Evolutionary conservation across 2,888 invertebrate species (phyloP).

Genomic region (Epistrophe grossulariae): DNA sequence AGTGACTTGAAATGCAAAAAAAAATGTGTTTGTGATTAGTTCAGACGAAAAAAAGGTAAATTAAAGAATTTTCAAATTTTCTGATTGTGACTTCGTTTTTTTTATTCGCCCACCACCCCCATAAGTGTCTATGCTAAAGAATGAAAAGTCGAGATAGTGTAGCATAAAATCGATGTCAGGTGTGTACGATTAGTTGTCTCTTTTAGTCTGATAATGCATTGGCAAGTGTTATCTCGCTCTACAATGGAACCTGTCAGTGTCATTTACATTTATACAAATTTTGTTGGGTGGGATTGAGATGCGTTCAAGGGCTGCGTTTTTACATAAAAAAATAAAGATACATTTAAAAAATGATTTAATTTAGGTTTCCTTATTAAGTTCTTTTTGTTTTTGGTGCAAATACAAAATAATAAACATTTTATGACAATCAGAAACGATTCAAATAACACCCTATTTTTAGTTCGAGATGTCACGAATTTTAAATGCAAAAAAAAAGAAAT

Average conservation of each 20-base stretch:
- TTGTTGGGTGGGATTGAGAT: conserved; percentile 25
- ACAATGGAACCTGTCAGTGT: conserved; percentile 58
- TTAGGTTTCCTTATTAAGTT: background rate
- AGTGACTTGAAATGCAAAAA: conserved; percentile 1
- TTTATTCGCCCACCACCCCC: conserved; percentile 35
- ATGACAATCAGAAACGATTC: background rate
- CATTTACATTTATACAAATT: conserved; percentile 35
- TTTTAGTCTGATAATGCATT: conserved; percentile 16
- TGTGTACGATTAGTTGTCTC: conserved; percentile 55
- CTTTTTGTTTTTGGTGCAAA: background rate
- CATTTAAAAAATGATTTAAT: background rate
- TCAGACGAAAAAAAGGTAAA: conserved; percentile 1
- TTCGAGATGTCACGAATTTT: conserved; percentile 2
- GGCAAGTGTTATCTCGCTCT: conserved; percentile 24
- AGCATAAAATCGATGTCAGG: conserved; percentile 73
- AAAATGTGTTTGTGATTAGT: background rate
- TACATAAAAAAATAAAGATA: background rate
- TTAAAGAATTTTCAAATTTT: background rate
- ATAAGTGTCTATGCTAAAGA: conserved; percentile 49
- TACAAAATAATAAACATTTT: background rate
- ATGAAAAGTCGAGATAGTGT: conserved; percentile 58
- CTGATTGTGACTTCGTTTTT: conserved; percentile 1
- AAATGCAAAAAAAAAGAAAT: background rate
- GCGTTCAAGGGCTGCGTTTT: background rate
- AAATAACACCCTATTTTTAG: conserved; percentile 20